Conservation (phyloP, 2,797 vertebrate genomes). For the Halcyon leucocephala region DNA sequence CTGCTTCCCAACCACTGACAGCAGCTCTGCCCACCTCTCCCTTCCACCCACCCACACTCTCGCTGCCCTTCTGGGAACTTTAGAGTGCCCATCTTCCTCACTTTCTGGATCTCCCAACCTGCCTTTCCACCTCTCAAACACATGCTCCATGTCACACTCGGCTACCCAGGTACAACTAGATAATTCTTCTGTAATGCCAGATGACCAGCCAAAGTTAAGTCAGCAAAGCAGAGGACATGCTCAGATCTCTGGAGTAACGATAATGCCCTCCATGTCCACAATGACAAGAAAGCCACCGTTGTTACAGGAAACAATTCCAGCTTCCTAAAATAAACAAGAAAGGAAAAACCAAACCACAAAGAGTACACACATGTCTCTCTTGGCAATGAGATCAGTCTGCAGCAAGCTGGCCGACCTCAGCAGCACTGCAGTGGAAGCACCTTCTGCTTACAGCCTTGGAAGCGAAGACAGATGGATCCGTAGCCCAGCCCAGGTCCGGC, state of each 20-base stretch:
- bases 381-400: background rate
- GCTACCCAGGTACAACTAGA: background rate
- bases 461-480: background rate
- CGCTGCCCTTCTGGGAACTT: background rate
- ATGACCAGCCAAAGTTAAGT: background rate
- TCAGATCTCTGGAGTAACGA: background rate
- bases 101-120: background rate
- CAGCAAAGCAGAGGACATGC: background rate
- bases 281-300: background rate
- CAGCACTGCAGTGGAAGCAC: background rate
- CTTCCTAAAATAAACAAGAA: background rate
- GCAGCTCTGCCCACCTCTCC: background rate
- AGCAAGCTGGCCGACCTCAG: background rate
- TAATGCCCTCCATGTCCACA: background rate
- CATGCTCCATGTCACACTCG: background rate
- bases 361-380: background rate
- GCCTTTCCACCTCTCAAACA: background rate
- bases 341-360: background rate
- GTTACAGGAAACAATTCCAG: background rate
- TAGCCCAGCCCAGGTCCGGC: background rate
- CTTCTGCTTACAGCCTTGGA: background rate
- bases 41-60: background rate
- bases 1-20: accelerated
- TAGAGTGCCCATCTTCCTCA: background rate
- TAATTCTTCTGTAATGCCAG: background rate